phyloP scores from a whole-genome alignment of 2,888 invertebrate species.

The Sphecodes monilicornis region DNA sequence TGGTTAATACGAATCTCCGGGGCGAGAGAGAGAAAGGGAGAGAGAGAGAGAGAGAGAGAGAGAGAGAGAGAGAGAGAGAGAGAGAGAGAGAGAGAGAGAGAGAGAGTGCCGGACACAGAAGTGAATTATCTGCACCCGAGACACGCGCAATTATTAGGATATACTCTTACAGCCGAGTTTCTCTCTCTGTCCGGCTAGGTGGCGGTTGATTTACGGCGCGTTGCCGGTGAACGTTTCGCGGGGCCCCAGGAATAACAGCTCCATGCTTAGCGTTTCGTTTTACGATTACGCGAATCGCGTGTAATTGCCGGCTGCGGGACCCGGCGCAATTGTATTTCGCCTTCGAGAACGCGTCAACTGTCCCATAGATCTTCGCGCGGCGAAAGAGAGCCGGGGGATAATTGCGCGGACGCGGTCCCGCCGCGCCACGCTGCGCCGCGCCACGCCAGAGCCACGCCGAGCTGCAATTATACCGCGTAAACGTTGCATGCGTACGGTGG shows the following conservation, averaged over 20 bases:
- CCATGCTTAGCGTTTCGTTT: constrained; percentile 76
- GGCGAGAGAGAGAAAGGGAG: not conserved
- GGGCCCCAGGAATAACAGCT: constrained; percentile 61
- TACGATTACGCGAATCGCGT: constrained; percentile 81
- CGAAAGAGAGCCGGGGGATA: constrained; percentile 66
- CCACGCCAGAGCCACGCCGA: constrained; percentile 38
- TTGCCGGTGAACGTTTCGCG: constrained; percentile 56
- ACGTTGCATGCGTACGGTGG: constrained; percentile 31
- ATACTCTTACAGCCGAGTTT: constrained; percentile 48
- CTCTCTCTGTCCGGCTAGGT: constrained; percentile 42
- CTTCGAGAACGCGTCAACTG: constrained; percentile 73
- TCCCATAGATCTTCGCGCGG: constrained; percentile 70
- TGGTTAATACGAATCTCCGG: not conserved
- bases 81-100: constrained; percentile 26
- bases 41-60: not conserved
- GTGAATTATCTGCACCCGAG: constrained; percentile 57
- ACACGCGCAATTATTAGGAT: constrained; percentile 63
- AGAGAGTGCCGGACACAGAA: constrained; percentile 14
- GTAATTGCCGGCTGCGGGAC: constrained; percentile 74
- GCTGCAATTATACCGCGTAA: constrained; percentile 67
- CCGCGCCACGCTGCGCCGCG: constrained; percentile 26
- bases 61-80: constrained; percentile 24
- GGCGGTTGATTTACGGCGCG: constrained; percentile 74
- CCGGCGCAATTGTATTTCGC: constrained; percentile 72
- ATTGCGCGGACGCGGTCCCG: constrained; percentile 66